Conservation (phyloP, 2,113 vertebrate genomes). For the Salvelinus fontinalis region DNA sequence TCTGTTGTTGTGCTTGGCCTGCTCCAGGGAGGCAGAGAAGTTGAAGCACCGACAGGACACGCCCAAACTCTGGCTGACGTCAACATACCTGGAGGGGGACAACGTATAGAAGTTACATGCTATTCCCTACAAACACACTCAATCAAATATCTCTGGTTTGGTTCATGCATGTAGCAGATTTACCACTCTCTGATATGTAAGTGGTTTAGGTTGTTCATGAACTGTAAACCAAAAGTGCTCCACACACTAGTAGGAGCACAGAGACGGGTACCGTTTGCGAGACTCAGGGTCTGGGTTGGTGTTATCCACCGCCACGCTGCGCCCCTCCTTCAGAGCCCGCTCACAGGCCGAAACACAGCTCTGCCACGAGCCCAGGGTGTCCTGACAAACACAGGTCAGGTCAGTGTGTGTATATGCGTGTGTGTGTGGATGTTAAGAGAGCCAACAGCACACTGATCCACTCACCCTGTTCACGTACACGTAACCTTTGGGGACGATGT, state of each 20-base stretch:
- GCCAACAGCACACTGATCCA: background rate
- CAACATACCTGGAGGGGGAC: background rate
- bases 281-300: slow-evolving; percentile 83
- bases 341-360: slow-evolving; percentile 79
- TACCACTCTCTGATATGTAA: no score
- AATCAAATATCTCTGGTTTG: no score
- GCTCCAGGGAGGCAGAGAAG: slow-evolving; percentile 47
- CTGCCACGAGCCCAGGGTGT: slow-evolving; percentile 86
- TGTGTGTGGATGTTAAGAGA: background rate
- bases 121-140: no score
- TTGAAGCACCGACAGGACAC: slow-evolving; percentile 83
- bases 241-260: no score
- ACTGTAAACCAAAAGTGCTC: no score
- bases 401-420: background rate
- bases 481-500: slow-evolving; percentile 81
- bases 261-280: slow-evolving; percentile 76
- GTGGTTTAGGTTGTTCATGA: no score
- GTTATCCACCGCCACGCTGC: slow-evolving; percentile 80
- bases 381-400: slow-evolving; percentile 60
- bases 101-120: no score
- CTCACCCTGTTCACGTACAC: slow-evolving; percentile 83
- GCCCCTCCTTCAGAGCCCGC: slow-evolving; percentile 70
- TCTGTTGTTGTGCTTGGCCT: slow-evolving; percentile 69
- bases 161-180: no score
- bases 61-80: slow-evolving; percentile 68